Percentiles rank a stretch among this genome's conserved stretches.
Evolutionary conservation across 2,797 vertebrate genomes (phyloP).

Genomic region (Peromyscus melanophrys): DNA sequence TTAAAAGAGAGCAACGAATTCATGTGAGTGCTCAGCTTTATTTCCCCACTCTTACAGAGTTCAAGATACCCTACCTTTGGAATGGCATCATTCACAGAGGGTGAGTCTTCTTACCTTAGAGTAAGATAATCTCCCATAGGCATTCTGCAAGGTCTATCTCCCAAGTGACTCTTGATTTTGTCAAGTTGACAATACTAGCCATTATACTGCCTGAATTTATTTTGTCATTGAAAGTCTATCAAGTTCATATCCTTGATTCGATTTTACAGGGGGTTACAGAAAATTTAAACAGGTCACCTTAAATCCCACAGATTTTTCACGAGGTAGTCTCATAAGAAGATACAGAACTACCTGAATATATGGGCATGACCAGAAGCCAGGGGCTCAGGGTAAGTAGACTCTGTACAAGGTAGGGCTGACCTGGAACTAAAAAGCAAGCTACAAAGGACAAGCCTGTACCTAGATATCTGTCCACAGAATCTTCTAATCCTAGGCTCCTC

Average conservation of each 20-base stretch:
- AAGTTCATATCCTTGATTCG: neutral
- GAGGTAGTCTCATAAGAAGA: neutral
- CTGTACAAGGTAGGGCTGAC: neutral
- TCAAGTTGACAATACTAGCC: neutral
- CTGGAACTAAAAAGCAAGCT: neutral
- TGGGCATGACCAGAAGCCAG: neutral
- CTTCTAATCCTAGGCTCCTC: fast-evolving
- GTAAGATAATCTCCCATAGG: neutral
- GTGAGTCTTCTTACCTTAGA: neutral
- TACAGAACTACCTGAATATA: neutral
- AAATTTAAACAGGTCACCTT: neutral
- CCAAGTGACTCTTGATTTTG: neutral
- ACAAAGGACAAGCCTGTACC: neutral
- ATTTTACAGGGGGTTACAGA: neutral
- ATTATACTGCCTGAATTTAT: neutral
- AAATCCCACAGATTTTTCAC: neutral
- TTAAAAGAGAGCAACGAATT: neutral
- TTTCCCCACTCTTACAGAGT: neutral
- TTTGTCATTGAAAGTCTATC: neutral
- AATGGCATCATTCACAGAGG: neutral
- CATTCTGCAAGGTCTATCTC: neutral
- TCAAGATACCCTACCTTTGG: neutral
- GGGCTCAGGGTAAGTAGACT: neutral
- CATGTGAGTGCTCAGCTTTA: neutral
- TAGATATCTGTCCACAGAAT: fast-evolving